Evolutionary conservation across 2,113 vertebrate species (phyloP).

Genomic region (Gadus chalcogrammus): DNA sequence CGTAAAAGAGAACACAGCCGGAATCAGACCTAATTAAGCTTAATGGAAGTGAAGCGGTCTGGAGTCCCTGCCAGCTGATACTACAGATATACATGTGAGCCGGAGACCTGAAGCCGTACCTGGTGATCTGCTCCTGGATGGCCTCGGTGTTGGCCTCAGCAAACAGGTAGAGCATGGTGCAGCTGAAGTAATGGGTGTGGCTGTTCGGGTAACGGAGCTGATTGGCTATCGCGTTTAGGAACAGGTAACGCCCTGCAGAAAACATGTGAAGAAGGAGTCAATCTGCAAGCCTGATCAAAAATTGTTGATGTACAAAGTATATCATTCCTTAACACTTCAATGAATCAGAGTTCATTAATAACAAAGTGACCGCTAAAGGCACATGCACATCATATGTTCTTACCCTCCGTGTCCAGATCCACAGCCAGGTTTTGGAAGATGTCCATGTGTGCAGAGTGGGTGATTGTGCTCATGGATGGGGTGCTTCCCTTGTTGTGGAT

Average conservation of each 20-base stretch:
- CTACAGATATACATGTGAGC: neutral
- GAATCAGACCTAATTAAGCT: neutral
- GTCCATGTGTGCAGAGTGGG: conserved; percentile 99
- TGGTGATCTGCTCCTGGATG: conserved; percentile 98
- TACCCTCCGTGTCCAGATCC: conserved; percentile 97
- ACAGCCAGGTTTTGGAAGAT: conserved; percentile 99
- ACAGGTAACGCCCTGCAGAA: conserved; percentile 89
- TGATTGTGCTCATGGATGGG: conserved; percentile 99
- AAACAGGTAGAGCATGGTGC: conserved; percentile 98
- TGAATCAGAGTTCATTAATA: too few relatives aligned
- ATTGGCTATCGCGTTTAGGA: conserved; percentile 97
- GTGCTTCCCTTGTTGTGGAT: conserved; percentile 99
- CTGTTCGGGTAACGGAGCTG: conserved; percentile 98
- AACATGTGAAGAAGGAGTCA: neutral
- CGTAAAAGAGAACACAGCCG: neutral
- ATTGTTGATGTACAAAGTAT: too few relatives aligned
- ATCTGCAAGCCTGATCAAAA: too few relatives aligned
- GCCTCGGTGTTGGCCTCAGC: conserved; percentile 98
- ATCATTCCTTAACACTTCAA: too few relatives aligned
- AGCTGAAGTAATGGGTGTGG: conserved; percentile 99
- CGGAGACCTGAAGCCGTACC: conserved; percentile 55
- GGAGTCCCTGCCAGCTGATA: neutral
- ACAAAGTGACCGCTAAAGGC: too few relatives aligned
- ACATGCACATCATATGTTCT: conserved; percentile 27
- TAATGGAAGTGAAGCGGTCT: neutral